Conservation (phyloP, 2,888 invertebrate species). For the Ichneumoninae sp. region DNA sequence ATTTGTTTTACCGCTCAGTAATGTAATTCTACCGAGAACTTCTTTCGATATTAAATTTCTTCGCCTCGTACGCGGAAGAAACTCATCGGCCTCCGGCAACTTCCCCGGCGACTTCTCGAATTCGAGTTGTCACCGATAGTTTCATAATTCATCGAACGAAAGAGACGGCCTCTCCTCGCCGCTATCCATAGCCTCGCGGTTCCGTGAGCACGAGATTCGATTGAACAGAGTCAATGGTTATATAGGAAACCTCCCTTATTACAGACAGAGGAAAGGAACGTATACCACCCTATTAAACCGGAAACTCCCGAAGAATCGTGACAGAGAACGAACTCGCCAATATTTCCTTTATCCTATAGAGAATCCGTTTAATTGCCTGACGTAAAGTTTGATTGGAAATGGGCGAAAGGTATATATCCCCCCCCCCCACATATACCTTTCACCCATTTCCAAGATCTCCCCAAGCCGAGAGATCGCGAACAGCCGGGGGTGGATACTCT, state of each 20-base stretch:
- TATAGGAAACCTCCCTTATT: neutral
- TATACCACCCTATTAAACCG: neutral
- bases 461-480: conserved; percentile 3
- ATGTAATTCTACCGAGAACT: neutral
- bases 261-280: neutral
- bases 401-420: conserved; percentile 20
- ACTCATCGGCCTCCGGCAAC: neutral
- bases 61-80: neutral
- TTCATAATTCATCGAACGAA: conserved; percentile 43
- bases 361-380: conserved; percentile 60
- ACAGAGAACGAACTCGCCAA: conserved; percentile 23
- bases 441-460: too few species aligned
- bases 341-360: conserved; percentile 34
- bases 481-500: conserved; percentile 2
- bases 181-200: conserved; percentile 7
- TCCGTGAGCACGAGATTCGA: conserved; percentile 26
- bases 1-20: neutral
- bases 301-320: conserved; percentile 24
- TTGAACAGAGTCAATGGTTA: conserved; percentile 41
- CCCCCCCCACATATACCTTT: too few species aligned
- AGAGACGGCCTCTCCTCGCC: neutral
- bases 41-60: conserved; percentile 9
- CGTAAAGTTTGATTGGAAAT: conserved; percentile 64
- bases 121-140: conserved; percentile 20
- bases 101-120: neutral